phyloP scores from a whole-genome alignment of 2,113 vertebrate genomes.

The Oenanthe oenanthe region DNA sequence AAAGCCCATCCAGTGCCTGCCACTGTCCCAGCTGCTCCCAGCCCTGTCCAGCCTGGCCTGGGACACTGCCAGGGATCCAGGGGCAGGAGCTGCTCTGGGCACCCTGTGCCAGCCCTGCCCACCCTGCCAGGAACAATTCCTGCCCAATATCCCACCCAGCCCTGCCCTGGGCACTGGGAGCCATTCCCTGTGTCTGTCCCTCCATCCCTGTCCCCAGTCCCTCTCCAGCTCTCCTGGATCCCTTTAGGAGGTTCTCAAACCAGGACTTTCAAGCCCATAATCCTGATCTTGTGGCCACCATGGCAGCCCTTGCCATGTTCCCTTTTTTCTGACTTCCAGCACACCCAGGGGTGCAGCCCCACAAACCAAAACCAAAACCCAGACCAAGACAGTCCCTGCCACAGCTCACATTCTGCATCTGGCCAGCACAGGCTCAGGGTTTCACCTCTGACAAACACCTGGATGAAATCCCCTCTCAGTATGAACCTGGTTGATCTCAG shows the following conservation, averaged over 20 bases:
- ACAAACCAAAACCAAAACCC: background rate
- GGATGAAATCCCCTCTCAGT: background rate
- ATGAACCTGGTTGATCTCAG: background rate
- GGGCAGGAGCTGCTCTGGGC: background rate
- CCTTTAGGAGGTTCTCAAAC: background rate
- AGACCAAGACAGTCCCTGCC: background rate
- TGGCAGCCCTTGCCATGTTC: background rate
- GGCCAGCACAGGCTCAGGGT: background rate
- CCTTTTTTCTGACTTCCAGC: background rate
- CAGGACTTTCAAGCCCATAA: background rate
- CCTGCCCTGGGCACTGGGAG: background rate
- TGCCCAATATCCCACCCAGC: rapidly evolving
- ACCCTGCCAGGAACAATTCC: background rate
- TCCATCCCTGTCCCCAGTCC: background rate
- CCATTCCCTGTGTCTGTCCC: background rate
- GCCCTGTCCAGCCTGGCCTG: background rate
- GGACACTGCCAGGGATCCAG: background rate
- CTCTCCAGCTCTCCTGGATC: background rate
- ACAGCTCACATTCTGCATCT: background rate
- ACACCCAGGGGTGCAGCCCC: background rate
- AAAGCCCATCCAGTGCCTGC: rapidly evolving
- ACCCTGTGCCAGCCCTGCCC: background rate
- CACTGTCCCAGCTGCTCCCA: background rate
- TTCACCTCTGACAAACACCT: background rate
- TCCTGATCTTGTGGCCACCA: background rate